Base-by-base conservation (phyloP, 1,140 invertebrate species). In the Oreohelix idahoensis region DNA sequence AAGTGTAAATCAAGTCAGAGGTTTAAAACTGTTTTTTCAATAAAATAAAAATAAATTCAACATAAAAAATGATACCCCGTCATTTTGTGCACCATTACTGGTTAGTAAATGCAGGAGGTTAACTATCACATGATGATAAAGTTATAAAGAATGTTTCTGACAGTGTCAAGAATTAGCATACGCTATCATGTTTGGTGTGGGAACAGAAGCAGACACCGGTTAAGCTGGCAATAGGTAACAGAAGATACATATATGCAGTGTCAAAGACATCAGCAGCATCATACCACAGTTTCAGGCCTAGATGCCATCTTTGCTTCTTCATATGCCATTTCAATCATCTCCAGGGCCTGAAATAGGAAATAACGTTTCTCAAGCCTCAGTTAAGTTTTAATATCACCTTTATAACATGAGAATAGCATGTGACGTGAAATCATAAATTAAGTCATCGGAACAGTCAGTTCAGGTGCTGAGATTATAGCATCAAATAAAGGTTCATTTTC, bases 291-390 rank as follows among this genome's bases (percentile, higher is more conserved):
- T 77, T 92, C 91, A 66, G 91, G 91, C 93, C 97, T 98, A 88
- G 95, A 95, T 88, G 96, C 96, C 93, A 98, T 94, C 89, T 97
- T 96, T 0, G 89, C 91, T 86, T 92, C 91, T 75, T 89, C 87
- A 91, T 97, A 97, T 89, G 98, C 97, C 85, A 97, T 95, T 92
- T 98, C 97, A 93, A 97, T 97, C 94, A 98, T 96, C 92, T 98
- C 97, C 92, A 98, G 95, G 87, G 97, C 95, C 96, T 98, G 94
- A 73, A 95, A 45, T 5, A n/a, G n/a, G n/a, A n/a, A n/a, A n/a
- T n/a, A n/a, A n/a, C n/a, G n/a, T n/a, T n/a, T n/a, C n/a, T n/a
- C n/a, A n/a, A n/a, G n/a, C n/a, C n/a, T n/a, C n/a, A n/a, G n/a
- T n/a, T n/a, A n/a, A n/a, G n/a, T n/a, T n/a, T n/a, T n/a, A n/a